phyloP scores from a whole-genome alignment of 2,797 vertebrate genomes.

The Gallinago nigripennis region DNA sequence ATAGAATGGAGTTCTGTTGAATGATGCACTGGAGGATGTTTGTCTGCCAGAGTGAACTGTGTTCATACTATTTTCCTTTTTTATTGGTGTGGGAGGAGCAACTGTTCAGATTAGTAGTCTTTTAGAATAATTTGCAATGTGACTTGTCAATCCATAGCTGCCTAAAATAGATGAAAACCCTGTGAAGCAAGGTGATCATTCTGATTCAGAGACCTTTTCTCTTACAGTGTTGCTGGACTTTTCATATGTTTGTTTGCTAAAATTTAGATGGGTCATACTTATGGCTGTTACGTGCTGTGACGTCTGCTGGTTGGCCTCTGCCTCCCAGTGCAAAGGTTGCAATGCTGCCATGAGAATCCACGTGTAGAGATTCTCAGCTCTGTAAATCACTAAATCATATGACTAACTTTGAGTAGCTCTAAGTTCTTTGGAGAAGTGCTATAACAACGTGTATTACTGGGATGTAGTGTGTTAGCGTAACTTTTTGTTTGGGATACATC shows the following conservation, averaged over 20 bases:
- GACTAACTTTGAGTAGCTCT: not conserved
- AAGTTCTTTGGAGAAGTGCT: not conserved
- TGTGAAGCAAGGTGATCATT: not conserved
- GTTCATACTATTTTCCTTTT: not conserved
- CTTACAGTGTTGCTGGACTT: not conserved
- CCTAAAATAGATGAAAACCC: not conserved
- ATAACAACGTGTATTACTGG: not conserved
- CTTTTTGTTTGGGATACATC: not conserved
- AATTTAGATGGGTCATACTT: not conserved
- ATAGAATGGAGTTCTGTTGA: not conserved
- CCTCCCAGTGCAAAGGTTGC: conserved; percentile 34
- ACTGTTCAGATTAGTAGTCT: not conserved
- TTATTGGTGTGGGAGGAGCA: conserved; percentile 20
- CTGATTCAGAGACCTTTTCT: not conserved
- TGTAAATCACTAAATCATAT: not conserved
- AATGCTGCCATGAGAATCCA: not conserved
- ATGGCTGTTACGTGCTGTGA: not conserved
- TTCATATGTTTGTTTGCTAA: not conserved
- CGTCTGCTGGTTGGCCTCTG: not conserved
- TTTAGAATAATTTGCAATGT: conserved; percentile 2
- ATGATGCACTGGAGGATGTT: not conserved
- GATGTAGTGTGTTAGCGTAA: not conserved
- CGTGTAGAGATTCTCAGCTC: not conserved
- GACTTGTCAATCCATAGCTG: not conserved
- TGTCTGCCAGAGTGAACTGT: conserved; percentile 6